Base-by-base conservation (phyloP, 2,888 invertebrate species). In the Yponomeuta malinellus region DNA sequence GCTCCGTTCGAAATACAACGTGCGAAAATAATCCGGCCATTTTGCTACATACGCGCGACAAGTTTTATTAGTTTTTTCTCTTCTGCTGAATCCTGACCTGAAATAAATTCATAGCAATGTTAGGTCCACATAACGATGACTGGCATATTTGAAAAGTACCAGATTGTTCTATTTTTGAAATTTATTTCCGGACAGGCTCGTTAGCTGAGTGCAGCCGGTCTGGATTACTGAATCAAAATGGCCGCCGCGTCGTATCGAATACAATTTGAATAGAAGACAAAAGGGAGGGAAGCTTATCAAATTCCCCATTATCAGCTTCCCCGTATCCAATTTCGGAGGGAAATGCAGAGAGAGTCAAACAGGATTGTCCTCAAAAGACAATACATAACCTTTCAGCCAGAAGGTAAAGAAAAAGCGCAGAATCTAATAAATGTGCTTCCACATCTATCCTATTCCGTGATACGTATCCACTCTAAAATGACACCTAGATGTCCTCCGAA, bases 361-460 rank as follows among this genome's bases (percentile, higher is more conserved):
- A 80, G 81, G 81, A 81, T 81, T 79, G 79, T 79, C 81, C 83
- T 78, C 81, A 83, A 84, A 86, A 88, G 89, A 88, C 87, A 88
- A 88, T 86, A 84, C 82, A 72, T 80, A 84, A 82, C 85, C 83
- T 86, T 81, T 82, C 83, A 79, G 87, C 86, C 87, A 88, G 87
- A 90, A 87, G 89, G 89, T 88, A 87, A 87, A 86, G 89, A 89
- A 86, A 88, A 89, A 86, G 83, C 84, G 84, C 83, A 87, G 87
- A 89, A 90, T 90, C 89, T 90, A 90, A 90, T 90, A 90, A 90
- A 89, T 85, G 85, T 78, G 75, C 80, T 59, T 81, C 82, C 84
- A 85, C 88, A 87, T 89, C 88, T 83, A 89, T 90, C 89, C 85
- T 85, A 87, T 89, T 89, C 89, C 87, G 85, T 79, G 82, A 79